phyloP scores from a whole-genome alignment of 1,140 invertebrate species.

The Cydia splendana region DNA sequence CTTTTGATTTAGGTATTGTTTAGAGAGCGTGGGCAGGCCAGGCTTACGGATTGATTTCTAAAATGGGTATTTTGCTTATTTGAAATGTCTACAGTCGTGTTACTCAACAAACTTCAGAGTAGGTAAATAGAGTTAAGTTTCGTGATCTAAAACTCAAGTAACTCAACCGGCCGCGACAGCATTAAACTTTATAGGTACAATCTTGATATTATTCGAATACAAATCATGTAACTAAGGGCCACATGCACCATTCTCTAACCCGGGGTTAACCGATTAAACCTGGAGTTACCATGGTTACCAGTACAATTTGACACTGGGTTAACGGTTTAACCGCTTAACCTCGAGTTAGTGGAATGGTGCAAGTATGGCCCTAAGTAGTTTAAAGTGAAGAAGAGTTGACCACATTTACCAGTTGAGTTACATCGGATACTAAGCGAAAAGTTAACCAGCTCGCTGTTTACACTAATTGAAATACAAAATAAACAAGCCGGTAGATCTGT shows the following conservation, averaged over 20 bases:
- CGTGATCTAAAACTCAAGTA: too few relatives aligned
- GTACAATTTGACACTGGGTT: too few relatives aligned
- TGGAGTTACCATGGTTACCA: too few relatives aligned
- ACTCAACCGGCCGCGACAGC: too few relatives aligned
- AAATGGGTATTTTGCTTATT: not conserved
- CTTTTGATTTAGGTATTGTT: not conserved
- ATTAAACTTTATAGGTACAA: too few relatives aligned
- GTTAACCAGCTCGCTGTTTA: not conserved
- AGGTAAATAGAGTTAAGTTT: not conserved
- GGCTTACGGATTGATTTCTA: not conserved
- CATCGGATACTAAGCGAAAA: not conserved
- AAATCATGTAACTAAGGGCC: too few relatives aligned
- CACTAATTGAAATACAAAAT: constrained; percentile 4
- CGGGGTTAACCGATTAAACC: too few relatives aligned
- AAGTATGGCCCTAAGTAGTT: too few relatives aligned
- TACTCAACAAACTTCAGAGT: not conserved
- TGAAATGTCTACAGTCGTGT: not conserved
- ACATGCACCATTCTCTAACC: too few relatives aligned
- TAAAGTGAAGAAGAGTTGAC: not conserved
- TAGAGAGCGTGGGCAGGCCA: not conserved
- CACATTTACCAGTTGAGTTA: not conserved
- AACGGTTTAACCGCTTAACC: too few relatives aligned
- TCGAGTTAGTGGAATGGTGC: too few relatives aligned
- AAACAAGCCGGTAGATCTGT: constrained; percentile 1
- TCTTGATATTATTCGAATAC: too few relatives aligned